Evolutionary conservation across 2,888 invertebrate species (phyloP).

Genomic region (Microctonus aethiopoides): DNA sequence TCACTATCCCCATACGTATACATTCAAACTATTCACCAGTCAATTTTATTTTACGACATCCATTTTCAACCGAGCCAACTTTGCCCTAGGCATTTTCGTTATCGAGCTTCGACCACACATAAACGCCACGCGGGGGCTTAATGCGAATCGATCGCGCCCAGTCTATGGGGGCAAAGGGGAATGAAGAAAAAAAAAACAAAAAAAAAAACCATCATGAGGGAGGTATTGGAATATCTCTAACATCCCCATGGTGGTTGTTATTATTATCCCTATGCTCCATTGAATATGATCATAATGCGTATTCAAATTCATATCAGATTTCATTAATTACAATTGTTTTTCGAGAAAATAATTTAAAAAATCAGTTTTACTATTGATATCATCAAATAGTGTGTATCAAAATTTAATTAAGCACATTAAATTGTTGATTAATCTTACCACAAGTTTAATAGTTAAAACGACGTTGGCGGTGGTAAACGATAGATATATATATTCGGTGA

Average conservation of each 20-base stretch:
- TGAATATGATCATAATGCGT: background rate
- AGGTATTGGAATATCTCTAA: background rate
- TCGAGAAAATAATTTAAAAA: background rate
- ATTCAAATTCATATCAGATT: background rate
- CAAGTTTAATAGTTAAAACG: background rate
- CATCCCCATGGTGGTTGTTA: background rate
- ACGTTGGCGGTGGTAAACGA: background rate
- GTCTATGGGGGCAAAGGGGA: background rate
- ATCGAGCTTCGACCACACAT: conserved; percentile 17
- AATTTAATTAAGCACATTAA: background rate
- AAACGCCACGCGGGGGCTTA: background rate
- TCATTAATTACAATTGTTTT: background rate
- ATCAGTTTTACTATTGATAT: background rate
- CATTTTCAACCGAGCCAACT: conserved; percentile 1
- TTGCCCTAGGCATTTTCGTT: conserved; percentile 9
- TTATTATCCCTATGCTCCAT: background rate
- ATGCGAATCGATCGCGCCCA: conserved; percentile 3
- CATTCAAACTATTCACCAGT: conserved; percentile 1
- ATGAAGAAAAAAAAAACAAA: too few species aligned
- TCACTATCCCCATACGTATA: background rate
- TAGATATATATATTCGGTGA: background rate
- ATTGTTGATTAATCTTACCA: background rate
- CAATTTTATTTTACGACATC: conserved; percentile 11
- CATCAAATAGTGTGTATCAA: background rate
- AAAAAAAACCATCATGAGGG: background rate